Conservation (phyloP, 1,140 invertebrate species). For the Pseudomyrmex gracilis region DNA sequence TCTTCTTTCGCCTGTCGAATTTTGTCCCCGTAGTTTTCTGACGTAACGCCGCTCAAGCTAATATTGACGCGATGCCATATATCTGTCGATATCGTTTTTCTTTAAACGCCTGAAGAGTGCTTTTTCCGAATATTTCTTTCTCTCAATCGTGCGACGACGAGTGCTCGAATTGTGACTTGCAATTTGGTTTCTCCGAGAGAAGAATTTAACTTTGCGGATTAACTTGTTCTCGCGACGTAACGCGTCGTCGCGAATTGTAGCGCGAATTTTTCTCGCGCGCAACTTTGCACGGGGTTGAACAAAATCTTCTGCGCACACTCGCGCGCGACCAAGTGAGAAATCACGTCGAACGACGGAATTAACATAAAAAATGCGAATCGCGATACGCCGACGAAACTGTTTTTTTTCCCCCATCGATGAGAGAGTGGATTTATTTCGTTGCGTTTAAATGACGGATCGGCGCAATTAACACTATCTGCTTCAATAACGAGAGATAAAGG, state of each 20-base stretch:
- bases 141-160: no score
- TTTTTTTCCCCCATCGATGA: neutral
- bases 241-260: neutral
- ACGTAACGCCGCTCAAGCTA: no score
- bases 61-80: no score
- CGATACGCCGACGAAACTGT: neutral
- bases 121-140: no score
- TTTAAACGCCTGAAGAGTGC: no score
- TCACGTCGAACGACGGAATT: no score
- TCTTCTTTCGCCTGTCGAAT: no score
- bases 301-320: neutral
- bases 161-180: no score
- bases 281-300: neutral
- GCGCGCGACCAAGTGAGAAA: no score
- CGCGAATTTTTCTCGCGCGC: neutral
- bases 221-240: neutral
- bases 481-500: conserved; percentile 57
- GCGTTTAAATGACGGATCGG: conserved; percentile 42
- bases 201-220: neutral
- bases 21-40: neutral
- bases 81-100: no score
- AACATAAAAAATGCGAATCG: no score
- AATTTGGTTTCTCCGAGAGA: neutral
- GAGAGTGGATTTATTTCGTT: conserved; percentile 41
- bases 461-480: conserved; percentile 56